phyloP scores from a whole-genome alignment of 2,797 vertebrate species.

The Tenualosa thibaudeaui region DNA sequence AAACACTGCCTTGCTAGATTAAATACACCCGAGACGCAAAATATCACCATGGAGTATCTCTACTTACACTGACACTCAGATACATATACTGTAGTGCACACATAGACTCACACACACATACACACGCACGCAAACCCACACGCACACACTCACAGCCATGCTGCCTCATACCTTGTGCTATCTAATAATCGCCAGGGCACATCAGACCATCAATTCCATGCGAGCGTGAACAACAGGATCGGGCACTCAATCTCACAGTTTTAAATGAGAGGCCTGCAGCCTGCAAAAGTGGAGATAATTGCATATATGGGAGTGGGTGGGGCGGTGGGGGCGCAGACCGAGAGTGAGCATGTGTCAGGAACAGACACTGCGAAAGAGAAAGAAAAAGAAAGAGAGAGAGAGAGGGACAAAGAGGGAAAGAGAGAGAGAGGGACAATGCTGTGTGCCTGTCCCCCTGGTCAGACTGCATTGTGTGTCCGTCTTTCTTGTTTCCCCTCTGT shows the following conservation, averaged over 20 bases:
- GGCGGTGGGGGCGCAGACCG: background rate
- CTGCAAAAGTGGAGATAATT: conserved; percentile 56
- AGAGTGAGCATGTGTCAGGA: conserved; percentile 6
- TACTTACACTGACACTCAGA: conserved; percentile 10
- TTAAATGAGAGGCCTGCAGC: conserved; percentile 41
- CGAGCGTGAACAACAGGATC: conserved; percentile 48
- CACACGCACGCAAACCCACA: background rate
- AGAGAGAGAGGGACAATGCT: conserved; percentile 19
- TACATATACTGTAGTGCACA: background rate
- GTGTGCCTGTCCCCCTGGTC: conserved; percentile 40
- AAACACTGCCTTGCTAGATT: conserved; percentile 19
- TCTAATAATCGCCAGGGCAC: conserved; percentile 50
- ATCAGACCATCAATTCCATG: conserved; percentile 32
- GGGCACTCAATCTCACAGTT: conserved; percentile 39
- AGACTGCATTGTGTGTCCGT: conserved; percentile 41
- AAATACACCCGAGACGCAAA: conserved; percentile 17
- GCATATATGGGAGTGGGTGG: conserved; percentile 52
- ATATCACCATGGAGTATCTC: conserved; percentile 14
- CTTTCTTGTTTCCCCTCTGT: conserved; percentile 53
- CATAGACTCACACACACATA: background rate
- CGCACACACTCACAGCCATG: background rate
- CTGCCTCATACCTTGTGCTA: conserved; percentile 31
- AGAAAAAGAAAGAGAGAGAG: conserved; percentile 45
- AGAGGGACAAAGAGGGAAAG: background rate
- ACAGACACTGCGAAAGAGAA: conserved; percentile 46